Evolutionary conservation across 2,113 vertebrate species (phyloP), one percentile per base, ranked within the genome.

Genomic region (Penelope pileata): DNA sequence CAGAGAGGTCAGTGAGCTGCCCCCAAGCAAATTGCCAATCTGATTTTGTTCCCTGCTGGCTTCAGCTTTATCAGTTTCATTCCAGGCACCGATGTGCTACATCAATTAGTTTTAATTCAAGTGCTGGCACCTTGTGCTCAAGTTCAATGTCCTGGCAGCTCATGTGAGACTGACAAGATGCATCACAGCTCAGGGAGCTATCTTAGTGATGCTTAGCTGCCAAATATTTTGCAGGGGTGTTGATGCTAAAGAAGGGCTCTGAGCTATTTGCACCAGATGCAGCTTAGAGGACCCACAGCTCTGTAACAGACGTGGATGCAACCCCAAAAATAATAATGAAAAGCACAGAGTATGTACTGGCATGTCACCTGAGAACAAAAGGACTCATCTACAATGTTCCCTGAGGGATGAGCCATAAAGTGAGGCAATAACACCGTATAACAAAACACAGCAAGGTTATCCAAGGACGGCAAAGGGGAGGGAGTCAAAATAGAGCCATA

Each of bases 91-190:
- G 10, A 0, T 13, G 42, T 19, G 43, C 53, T 80, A 54, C 74
- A 87, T 62, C 91, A 83, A 70, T 93, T 86, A 54, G 76, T 87
- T 87, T 80, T 84, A 66, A 80, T 94, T 92, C 50, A 48, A 88
- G 76, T 4, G 3, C 64, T 1, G 0, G 84, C 67, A 77, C 38
- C 60, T 82, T 58, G 67, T 77, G 63, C 69, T 94, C 56, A 38
- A 50, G 45, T 81, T 91, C 56, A 79, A 45, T 81, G 89, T 92
- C 42, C 85, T 60, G 56, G 53, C 72, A 64, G 43, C 54, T 94
- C 92, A 83, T 73, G 85, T 94, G 90, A 95, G 93, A 86, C 89
- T 54, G 79, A 86, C 56, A 91, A 94, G 79, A 83, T 6, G 9
- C 50, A 69, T 79, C 8, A 2, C 4, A 0, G 1, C 75, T 42